Percentiles rank a stretch among this genome's conserved stretches.
Conservation (phyloP, 2,113 vertebrate species). For the Pseudorectes ferrugineus region DNA sequence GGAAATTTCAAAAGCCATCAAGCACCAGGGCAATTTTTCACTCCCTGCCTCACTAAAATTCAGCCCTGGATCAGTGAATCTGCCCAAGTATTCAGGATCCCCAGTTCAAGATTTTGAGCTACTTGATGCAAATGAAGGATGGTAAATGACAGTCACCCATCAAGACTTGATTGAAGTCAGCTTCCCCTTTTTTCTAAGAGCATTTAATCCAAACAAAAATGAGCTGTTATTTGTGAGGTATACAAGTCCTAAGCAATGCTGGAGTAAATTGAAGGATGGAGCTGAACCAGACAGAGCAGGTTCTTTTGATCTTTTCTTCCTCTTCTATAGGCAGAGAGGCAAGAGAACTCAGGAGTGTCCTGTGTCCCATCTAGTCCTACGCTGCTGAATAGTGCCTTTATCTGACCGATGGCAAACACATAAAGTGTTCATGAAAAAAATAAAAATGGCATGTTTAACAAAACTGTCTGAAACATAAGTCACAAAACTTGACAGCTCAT, state of each 20-base stretch:
- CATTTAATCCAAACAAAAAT: background rate
- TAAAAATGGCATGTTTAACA: background rate
- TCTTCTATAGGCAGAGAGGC: background rate
- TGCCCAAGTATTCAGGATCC: background rate
- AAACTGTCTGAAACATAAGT: background rate
- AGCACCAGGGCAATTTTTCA: background rate
- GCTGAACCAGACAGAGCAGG: background rate
- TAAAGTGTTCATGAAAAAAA: background rate
- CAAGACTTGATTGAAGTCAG: background rate
- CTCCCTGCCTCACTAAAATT: background rate
- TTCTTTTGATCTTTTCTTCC: background rate
- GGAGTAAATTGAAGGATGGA: background rate
- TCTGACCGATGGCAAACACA: background rate
- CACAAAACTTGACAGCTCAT: slow-evolving; percentile 40
- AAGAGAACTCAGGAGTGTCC: background rate
- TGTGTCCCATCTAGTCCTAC: background rate
- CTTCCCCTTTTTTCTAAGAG: background rate
- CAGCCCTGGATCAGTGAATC: background rate
- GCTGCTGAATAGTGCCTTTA: background rate
- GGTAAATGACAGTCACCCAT: background rate
- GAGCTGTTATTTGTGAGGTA: background rate
- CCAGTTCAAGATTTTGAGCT: background rate
- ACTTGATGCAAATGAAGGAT: background rate
- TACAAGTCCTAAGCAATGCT: background rate
- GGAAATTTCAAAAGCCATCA: background rate